phyloP scores from a whole-genome alignment of 2,113 vertebrate species.

The Apodemus speciosus region DNA sequence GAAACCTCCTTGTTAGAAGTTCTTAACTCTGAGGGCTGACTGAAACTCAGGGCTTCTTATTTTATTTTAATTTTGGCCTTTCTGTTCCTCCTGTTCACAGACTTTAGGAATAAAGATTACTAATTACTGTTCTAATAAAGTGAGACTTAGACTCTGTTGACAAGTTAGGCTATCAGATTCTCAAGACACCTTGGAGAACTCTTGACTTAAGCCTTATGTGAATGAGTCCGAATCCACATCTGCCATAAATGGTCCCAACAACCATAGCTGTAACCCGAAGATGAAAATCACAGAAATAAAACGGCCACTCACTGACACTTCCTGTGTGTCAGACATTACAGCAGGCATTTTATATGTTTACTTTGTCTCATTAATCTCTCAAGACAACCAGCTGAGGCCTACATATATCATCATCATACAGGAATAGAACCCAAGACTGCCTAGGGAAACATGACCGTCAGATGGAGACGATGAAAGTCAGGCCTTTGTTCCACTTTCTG shows the following conservation, averaged over 20 bases:
- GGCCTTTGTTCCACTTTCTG: neutral
- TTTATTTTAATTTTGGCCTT: neutral
- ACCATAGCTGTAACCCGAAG: neutral
- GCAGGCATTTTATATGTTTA: neutral
- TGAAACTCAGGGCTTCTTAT: neutral
- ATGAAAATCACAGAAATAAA: conserved; percentile 22
- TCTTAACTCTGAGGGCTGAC: neutral
- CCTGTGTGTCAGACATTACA: neutral
- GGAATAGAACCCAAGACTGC: neutral
- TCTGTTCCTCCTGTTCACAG: neutral
- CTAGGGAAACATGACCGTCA: neutral
- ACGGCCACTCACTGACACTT: neutral
- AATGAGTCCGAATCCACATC: conserved; percentile 3
- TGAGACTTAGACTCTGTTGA: conserved; percentile 11
- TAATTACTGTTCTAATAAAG: conserved; percentile 12
- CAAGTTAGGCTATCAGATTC: neutral
- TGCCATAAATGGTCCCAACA: neutral
- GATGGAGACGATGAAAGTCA: neutral
- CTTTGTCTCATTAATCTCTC: conserved; percentile 35
- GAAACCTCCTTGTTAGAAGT: neutral
- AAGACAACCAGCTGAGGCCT: neutral
- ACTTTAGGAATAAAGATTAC: conserved; percentile 27
- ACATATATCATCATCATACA: neutral
- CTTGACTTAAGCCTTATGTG: conserved; percentile 34
- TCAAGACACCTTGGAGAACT: neutral